Base-by-base conservation (phyloP, 2,797 vertebrate species). In the Cirrhinus molitorella region DNA sequence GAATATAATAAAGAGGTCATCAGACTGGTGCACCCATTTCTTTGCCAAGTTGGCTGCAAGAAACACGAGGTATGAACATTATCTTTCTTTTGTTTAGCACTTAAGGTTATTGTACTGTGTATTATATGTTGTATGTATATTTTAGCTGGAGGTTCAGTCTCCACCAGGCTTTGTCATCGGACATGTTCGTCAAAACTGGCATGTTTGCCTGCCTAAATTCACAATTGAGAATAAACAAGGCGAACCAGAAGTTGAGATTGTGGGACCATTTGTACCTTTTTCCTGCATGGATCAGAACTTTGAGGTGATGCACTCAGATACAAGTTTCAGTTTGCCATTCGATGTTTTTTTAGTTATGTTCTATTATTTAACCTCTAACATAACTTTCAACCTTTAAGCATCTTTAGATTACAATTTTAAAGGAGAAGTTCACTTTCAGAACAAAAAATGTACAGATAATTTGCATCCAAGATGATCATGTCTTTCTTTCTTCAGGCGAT, bases 121-220 rank as follows among this genome's bases (percentile, higher is more conserved):
- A 45, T 68, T 7, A 45, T 23, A 68, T 68, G 21, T 17, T 28
- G 14, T 71, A 19, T 49, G 16, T 19, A 71, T 71, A 49, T 71
- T 49, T 71, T 19, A 71, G 68, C 45, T 71, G 45, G 45, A 71
- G 4, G 68, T 71, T 71, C 68, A 71, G 45, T 71, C 68, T 5
- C 68, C 68, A 71, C 68, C 68, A 5, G 68, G 68, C 14, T 19
- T 28, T 49, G 14, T 14, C 45, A 31, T 49, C 8, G 68, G 68
- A 47, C 8, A 71, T 49, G 45, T 71, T 71, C 16, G 16, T 10
- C 68, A 71, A 28, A 71, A 49, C 68, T 71, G 68, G 43, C 8
- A 17, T 49, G 6, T 28, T 71, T 28, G n/a, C 23, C 23, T 17
- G 25, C 23, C 45, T 49, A 28, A 49, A 28, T 28, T 71, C 16